Conservation (phyloP, 1,140 invertebrate species). For the Frieseomelitta varia region DNA sequence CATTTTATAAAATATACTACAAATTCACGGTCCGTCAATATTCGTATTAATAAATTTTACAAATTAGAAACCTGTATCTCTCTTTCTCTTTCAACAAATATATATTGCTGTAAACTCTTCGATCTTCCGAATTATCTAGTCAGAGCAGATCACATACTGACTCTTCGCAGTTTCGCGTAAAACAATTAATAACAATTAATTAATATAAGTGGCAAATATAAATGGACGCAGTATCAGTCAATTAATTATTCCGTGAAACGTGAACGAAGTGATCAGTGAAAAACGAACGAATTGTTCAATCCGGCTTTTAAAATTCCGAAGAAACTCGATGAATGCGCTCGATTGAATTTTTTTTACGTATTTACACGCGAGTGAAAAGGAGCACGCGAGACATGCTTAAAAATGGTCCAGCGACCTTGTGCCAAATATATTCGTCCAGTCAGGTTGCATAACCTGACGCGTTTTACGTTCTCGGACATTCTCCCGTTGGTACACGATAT, state of each 20-base stretch:
- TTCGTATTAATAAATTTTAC: too few species aligned
- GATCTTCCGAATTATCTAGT: background rate
- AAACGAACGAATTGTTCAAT: background rate
- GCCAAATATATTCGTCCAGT: slow-evolving; percentile 61
- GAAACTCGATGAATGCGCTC: background rate
- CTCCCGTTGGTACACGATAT: slow-evolving; percentile 24
- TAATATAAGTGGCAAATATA: background rate
- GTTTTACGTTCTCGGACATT: slow-evolving; percentile 42
- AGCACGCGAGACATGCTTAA: background rate
- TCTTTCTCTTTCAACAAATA: background rate
- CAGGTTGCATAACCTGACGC: slow-evolving; percentile 48
- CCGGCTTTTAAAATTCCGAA: background rate
- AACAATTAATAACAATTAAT: background rate
- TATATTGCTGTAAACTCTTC: background rate
- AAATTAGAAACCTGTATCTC: too few species aligned
- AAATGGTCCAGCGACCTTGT: slow-evolving; percentile 71
- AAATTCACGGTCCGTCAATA: too few species aligned
- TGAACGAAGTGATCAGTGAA: too few species aligned
- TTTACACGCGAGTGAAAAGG: too few species aligned
- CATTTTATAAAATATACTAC: too few species aligned
- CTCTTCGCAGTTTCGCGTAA: background rate
- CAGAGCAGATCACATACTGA: background rate
- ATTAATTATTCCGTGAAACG: background rate
- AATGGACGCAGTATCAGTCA: background rate
- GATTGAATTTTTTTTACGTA: background rate